Base-by-base conservation (phyloP, 2,888 invertebrate species). In the Drosophila parthenogenetica region DNA sequence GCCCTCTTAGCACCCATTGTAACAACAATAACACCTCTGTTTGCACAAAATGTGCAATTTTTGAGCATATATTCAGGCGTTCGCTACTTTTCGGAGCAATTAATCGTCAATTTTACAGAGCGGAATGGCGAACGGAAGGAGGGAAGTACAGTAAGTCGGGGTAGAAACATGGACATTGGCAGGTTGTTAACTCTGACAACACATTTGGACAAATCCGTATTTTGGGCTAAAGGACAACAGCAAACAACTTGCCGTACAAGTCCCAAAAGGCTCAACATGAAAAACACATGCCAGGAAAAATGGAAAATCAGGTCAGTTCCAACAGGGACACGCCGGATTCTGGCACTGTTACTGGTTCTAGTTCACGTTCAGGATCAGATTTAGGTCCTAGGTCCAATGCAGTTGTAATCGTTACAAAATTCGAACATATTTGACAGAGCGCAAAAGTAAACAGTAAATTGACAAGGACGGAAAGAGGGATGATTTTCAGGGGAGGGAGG, bases 361-460 rank as follows among this genome's bases (percentile, higher is more conserved):
- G 29, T 29, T 29, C 29, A 29, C 8, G 29, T 29, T 32, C 22
- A 5, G 8, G 3, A 16, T 16, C 32, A 25, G 25, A 37, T 17
- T 17, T 39, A 42, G 59, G n/a, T 40, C 39, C 55, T 45, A 48
- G 49, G 55, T 62, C 62, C 81, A 72, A 69, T 77, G 82, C 79
- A 79, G 86, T 87, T 88, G 85, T 85, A 85, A 85, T 85, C 87
- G 85, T 86, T 86, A 73, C 71, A 79, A 89, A 90, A 91, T 90
- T 90, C 87, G 87, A 86, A 81, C 90, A 90, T 91, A 91, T 91
- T 90, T 90, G 84, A 77, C 81, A 89, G 79, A 91, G 90, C 77
- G 79, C 82, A 90, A 90, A 90, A 87, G 80, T 81, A 91, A 90
- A 90, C 86, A 91, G 57, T 40, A 59, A 58, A 40, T 57, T 51